These are phyloP conservation scores for Parthenolecanium corni DNA, from an alignment of 2,888 invertebrate genomes.

Conservation along the genomic window DNA sequence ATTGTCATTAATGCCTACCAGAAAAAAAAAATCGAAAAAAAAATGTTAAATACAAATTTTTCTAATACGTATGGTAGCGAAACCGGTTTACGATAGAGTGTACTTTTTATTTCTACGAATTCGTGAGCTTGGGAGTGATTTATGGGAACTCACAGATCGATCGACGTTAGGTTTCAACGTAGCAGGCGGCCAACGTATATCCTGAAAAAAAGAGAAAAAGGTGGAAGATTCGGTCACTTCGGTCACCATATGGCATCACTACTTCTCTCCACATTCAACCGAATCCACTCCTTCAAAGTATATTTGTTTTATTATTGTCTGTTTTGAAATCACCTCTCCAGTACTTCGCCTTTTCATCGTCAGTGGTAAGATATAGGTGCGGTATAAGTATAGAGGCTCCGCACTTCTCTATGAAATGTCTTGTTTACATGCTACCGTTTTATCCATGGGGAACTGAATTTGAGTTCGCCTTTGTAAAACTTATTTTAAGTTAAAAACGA, in stretches of 20 bases:
- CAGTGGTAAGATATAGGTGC: background rate
- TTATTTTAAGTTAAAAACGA: too few relatives aligned
- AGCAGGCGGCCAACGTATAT: conserved; percentile 24
- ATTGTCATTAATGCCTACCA: too few relatives aligned
- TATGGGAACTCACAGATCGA: conserved; percentile 27
- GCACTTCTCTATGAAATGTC: background rate
- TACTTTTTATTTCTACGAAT: conserved; percentile 15
- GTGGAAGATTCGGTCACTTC: conserved; percentile 21
- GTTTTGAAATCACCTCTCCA: too few relatives aligned
- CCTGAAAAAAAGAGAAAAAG: conserved; percentile 4
- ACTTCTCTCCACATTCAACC: background rate
- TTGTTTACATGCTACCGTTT: background rate
- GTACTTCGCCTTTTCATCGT: too few relatives aligned
- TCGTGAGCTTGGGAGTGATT: conserved; percentile 23
- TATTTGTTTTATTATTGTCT: too few relatives aligned
- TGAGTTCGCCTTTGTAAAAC: too few relatives aligned
- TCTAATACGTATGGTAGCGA: conserved; percentile 9
- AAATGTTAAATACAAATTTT: conserved; percentile 6
- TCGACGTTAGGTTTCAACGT: conserved; percentile 21
- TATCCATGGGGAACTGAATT: too few relatives aligned
- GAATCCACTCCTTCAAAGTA: background rate
- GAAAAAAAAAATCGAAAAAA: background rate
- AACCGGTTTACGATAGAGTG: conserved; percentile 18
- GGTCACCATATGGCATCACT: conserved; percentile 25
- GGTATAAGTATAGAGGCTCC: background rate